A percentile compares a stretch with the other conserved stretches of the same genome.
phyloP scores from a whole-genome alignment of 2,888 invertebrate species.

The Ichneumon xanthorius region DNA sequence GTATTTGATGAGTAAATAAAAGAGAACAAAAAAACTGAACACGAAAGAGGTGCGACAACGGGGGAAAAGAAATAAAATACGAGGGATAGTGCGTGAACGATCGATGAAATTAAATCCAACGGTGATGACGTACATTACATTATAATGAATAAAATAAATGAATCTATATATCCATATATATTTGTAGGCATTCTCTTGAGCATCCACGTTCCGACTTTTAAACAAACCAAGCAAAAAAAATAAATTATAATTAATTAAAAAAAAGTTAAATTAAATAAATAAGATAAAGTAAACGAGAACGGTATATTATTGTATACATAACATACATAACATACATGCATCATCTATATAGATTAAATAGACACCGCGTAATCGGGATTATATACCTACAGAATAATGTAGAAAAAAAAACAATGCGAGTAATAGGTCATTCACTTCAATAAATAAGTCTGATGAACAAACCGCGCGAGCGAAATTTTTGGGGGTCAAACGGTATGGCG shows the following conservation, averaged over 20 bases:
- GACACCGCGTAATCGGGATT: conserved; percentile 63
- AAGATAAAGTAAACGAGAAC: conserved; percentile 26
- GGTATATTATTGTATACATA: conserved; percentile 56
- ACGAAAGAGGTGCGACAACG: neutral
- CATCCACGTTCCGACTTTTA: conserved; percentile 80
- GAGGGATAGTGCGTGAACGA: conserved; percentile 30
- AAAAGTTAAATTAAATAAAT: conserved; percentile 29
- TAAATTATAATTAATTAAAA: neutral
- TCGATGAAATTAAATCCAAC: conserved; percentile 62
- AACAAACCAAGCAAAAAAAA: conserved; percentile 54
- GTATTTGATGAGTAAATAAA: conserved; percentile 77
- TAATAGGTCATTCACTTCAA: conserved; percentile 80
- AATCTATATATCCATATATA: conserved; percentile 75
- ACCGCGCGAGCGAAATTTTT: conserved; percentile 26
- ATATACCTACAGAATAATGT: conserved; percentile 72
- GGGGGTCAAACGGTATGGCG: conserved; percentile 14
- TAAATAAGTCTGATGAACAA: conserved; percentile 57
- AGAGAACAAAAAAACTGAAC: conserved; percentile 65
- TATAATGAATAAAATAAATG: conserved; percentile 70
- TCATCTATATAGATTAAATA: conserved; percentile 55
- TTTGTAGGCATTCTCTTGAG: conserved; percentile 83
- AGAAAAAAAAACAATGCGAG: conserved; percentile 73
- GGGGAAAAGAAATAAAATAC: neutral
- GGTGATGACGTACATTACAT: conserved; percentile 72
- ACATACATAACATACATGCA: conserved; percentile 64